Percentiles rank a stretch among this genome's conserved stretches.
Conservation (phyloP, 2,797 vertebrate species). For the Falco columbarius region DNA sequence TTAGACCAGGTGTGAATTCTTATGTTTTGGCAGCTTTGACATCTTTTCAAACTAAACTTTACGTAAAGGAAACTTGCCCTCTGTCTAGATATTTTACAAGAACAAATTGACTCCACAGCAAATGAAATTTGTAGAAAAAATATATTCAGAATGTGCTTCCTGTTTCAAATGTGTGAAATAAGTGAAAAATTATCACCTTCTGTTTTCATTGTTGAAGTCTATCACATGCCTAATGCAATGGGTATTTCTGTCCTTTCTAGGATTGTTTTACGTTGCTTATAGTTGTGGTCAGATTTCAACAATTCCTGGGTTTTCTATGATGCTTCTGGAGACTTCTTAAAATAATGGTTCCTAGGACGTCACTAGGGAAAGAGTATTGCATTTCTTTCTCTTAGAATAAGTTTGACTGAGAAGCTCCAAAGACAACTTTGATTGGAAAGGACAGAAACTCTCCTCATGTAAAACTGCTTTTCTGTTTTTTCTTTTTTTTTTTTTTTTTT, state of each 20-base stretch:
- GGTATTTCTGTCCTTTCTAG: background rate
- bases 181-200: background rate
- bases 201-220: background rate
- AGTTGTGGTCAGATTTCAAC: background rate
- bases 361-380: background rate
- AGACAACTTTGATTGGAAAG: background rate
- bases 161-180: background rate
- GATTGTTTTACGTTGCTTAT: background rate
- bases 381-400: background rate
- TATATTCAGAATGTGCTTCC: background rate
- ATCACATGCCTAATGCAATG: too few relatives aligned
- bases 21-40: background rate
- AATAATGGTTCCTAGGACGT: background rate
- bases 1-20: background rate
- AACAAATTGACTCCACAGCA: background rate
- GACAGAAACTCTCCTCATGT: background rate
- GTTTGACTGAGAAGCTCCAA: background rate
- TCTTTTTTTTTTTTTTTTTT: background rate
- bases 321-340: background rate
- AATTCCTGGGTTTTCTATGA: background rate
- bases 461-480: background rate
- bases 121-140: background rate
- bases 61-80: background rate
- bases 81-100: background rate
- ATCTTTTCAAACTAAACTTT: background rate